These are phyloP conservation scores for Garrulus glandarius DNA, from an alignment of 2,797 vertebrate species.

Conservation along the genomic window DNA sequence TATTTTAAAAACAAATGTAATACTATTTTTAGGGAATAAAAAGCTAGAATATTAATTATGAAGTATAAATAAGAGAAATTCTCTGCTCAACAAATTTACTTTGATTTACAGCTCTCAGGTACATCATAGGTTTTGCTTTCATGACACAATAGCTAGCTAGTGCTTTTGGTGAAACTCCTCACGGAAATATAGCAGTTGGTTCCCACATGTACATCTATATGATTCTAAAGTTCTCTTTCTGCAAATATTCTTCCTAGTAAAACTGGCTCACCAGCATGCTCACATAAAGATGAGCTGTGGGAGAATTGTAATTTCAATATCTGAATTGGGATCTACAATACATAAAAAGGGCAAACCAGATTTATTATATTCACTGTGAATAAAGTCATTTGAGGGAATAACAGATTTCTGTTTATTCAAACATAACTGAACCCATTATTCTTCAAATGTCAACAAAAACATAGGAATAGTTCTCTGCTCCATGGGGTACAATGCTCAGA, in stretches of 20 bases:
- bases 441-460: neutral
- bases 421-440: neutral
- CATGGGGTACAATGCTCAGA: neutral
- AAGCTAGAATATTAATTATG: neutral
- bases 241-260: neutral
- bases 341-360: neutral
- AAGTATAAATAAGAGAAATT: neutral
- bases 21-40: neutral
- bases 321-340: neutral
- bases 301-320: neutral
- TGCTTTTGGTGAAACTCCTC: neutral
- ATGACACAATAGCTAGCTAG: neutral
- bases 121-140: neutral
- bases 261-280: neutral
- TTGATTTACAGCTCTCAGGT: neutral
- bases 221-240: neutral
- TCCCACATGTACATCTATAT: neutral
- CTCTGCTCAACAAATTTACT: neutral
- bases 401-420: conserved; percentile 10
- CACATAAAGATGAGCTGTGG: neutral
- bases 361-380: neutral
- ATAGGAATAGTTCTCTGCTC: neutral
- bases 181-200: neutral
- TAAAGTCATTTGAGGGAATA: neutral
- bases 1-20: neutral